A percentile compares a stretch with the other conserved stretches of the same genome.
These are phyloP conservation scores for Cenopis cana DNA, from an alignment of 2,888 invertebrate genomes.

Conservation along the genomic window DNA sequence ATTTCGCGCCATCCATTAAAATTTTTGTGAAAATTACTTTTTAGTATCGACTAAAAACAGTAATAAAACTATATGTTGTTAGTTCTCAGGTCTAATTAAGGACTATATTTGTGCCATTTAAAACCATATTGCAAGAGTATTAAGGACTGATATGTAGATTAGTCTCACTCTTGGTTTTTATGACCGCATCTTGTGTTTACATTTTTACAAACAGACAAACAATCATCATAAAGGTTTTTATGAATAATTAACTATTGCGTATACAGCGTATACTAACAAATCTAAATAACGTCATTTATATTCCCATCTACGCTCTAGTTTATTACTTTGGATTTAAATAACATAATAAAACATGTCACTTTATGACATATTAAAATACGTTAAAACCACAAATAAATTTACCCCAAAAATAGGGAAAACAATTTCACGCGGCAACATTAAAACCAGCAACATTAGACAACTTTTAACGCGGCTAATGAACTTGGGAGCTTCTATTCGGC, in stretches of 20 bases:
- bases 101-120: background rate
- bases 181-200: background rate
- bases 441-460: conserved; percentile 2
- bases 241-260: conserved; percentile 5
- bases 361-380: background rate
- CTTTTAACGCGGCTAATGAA: background rate
- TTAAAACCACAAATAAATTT: background rate
- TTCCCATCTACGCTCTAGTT: background rate
- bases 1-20: too few species aligned
- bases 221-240: background rate
- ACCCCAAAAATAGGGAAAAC: conserved; percentile 1
- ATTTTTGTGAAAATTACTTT: too few species aligned
- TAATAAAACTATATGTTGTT: background rate
- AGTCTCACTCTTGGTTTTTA: background rate
- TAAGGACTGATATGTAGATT: background rate
- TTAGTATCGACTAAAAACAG: too few species aligned
- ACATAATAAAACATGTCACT: background rate
- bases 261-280: background rate
- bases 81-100: background rate
- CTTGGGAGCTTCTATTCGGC: conserved; percentile 7
- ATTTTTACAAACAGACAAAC: conserved; percentile 7
- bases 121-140: background rate
- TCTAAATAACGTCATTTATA: background rate
- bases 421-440: background rate
- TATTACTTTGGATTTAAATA: background rate